Base-by-base conservation (phyloP, 2,888 invertebrate species). In the Amiota minor region DNA sequence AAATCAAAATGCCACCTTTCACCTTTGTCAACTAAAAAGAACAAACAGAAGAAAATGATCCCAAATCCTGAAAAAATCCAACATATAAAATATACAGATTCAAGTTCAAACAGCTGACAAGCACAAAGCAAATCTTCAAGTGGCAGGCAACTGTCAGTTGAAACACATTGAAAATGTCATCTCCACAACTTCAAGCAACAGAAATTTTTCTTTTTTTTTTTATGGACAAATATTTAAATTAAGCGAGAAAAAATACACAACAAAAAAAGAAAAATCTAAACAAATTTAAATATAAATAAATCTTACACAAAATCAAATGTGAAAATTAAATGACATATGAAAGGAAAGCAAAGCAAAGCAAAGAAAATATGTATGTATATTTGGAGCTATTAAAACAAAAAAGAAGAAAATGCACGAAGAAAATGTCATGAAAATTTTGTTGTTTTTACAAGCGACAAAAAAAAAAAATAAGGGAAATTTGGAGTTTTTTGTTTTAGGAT, bases 71-170 rank as follows among this genome's bases (percentile, higher is more conserved):
- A 35, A 35, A 35, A 35, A 35, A 6, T 6, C 6, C 2, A 35
- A 35, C n/a, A n/a, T n/a, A 35, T 35, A 6, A 35, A 35, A 18
- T 49, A 65, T 6, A 35, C 47, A 65, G 18, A 65, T 83, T 83
- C 82, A 85, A 83, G 84, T 85, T 83, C 83, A 83, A 84, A 78
- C 20, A 53, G 59, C 59, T 59, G 65, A 35, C 23, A 49, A 6
- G 35, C 0, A 49, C 46, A 67, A 49, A 78, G 59, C 55, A 84
- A 83, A 83, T 85, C 82, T 77, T 78, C 76, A 75, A 78, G 76
- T 79, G 77, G 85, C 84, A 83, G 50, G 35, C 35, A 68, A 23
- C 67, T 68, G 67, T 68, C 67, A 68, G 53, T 68, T 20, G 50
- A 35, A 50, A 20, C 67, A 67, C 20, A 35, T 35, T 62, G 20